Evolutionary conservation across 1,140 invertebrate species (phyloP).

Genomic region (Bombus difficillimus): DNA sequence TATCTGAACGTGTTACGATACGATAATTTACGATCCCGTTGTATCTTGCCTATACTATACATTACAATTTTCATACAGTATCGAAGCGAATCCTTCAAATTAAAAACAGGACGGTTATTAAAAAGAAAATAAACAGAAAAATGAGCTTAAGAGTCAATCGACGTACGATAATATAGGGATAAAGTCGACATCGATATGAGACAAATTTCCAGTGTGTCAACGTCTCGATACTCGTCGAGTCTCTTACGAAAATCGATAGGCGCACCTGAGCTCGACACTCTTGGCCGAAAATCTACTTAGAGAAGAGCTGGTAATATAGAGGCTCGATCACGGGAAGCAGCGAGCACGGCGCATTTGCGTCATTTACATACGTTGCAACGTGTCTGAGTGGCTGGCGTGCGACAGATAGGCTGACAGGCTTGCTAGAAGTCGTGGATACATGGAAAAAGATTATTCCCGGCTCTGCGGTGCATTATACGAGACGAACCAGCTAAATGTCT

Average conservation of each 20-base stretch:
- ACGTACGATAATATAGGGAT: not conserved
- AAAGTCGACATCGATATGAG: not conserved
- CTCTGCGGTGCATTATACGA: constrained; percentile 23
- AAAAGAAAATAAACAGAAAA: too few relatives aligned
- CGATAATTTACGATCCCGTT: too few relatives aligned
- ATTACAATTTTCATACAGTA: too few relatives aligned
- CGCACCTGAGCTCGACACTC: constrained; percentile 50
- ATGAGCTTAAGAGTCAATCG: not conserved
- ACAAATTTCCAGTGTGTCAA: constrained; percentile 12
- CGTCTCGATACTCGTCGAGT: not conserved
- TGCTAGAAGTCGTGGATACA: constrained; percentile 42
- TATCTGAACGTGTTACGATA: too few relatives aligned
- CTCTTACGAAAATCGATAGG: constrained; percentile 32
- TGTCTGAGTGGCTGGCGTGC: constrained; percentile 13
- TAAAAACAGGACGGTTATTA: too few relatives aligned
- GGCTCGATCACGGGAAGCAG: constrained; percentile 4
- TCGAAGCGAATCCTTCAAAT: too few relatives aligned
- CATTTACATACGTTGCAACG: constrained; percentile 60
- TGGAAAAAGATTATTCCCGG: constrained; percentile 45
- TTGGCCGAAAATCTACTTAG: constrained; percentile 45
- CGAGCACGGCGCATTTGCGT: constrained; percentile 32
- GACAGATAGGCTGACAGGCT: constrained; percentile 56
- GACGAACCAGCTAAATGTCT: constrained; percentile 33
- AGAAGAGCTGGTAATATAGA: constrained; percentile 50
- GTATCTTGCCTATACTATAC: too few relatives aligned